Conservation (phyloP, 2,797 vertebrate genomes). For the Pangasius mekongensis region DNA sequence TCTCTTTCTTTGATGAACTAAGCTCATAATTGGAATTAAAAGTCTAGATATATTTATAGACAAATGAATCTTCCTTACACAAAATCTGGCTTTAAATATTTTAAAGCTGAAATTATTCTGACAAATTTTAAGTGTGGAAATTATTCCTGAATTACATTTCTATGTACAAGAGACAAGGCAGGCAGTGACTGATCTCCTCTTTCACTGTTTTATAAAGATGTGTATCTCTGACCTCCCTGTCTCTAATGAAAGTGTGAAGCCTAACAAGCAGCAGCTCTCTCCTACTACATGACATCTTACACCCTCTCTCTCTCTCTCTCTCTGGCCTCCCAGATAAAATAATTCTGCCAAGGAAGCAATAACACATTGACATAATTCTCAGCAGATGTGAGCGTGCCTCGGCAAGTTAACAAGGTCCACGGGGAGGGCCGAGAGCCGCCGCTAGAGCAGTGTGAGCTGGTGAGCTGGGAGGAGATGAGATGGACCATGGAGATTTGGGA, state of each 20-base stretch:
- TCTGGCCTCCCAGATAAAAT: conserved; percentile 68
- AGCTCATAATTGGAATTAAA: not conserved
- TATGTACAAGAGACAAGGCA: too few species aligned
- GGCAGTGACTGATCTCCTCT: not conserved
- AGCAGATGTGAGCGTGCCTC: conserved; percentile 78
- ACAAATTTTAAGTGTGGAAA: not conserved
- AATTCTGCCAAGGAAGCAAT: conserved; percentile 75
- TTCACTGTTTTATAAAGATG: conserved; percentile 55
- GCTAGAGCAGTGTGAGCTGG: conserved; percentile 2
- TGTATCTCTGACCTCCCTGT: conserved; percentile 66
- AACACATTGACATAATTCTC: conserved; percentile 73
- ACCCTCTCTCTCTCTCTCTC: conserved; percentile 34
- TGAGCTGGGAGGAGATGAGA: conserved; percentile 7
- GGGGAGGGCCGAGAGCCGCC: conserved; percentile 57
- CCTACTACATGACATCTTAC: conserved; percentile 65
- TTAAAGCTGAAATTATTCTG: not conserved
- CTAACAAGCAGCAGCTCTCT: conserved; percentile 64
- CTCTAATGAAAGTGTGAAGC: conserved; percentile 66
- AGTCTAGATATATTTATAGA: not conserved
- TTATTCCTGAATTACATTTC: not conserved
- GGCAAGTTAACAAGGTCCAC: conserved; percentile 71
- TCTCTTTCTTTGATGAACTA: not conserved
- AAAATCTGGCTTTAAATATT: not conserved
- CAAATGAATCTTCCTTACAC: not conserved
- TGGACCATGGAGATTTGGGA: conserved; percentile 29